These are phyloP conservation scores for Drosophila mojavensis DNA, from an alignment of 1,140 invertebrate species.

Conservation along the genomic window DNA sequence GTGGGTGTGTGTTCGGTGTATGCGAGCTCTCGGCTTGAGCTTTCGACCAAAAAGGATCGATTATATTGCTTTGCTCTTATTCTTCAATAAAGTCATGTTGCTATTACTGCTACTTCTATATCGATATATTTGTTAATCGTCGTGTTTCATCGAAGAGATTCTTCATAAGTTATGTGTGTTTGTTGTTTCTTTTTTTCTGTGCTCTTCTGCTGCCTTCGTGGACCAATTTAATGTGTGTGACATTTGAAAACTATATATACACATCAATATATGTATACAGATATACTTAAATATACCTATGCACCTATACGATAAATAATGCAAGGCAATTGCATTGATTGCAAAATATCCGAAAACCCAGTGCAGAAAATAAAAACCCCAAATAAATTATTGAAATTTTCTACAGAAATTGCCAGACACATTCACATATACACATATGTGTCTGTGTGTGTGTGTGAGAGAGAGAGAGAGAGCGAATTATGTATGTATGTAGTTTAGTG, in stretches of 20 bases:
- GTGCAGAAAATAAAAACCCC: slow-evolving; percentile 15
- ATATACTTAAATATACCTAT: no score
- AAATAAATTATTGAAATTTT: background rate
- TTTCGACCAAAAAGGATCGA: background rate
- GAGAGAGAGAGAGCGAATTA: no score
- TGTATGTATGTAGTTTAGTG: background rate
- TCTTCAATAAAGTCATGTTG: background rate
- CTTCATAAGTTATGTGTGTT: background rate
- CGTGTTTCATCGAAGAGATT: slow-evolving; percentile 1
- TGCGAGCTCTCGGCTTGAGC: background rate
- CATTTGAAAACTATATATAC: slow-evolving; percentile 7
- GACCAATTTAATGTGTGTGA: slow-evolving; percentile 7
- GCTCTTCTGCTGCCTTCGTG: slow-evolving; percentile 5
- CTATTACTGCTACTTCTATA: background rate
- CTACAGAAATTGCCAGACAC: no score
- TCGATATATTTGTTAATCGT: slow-evolving; percentile 5
- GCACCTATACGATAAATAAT: background rate
- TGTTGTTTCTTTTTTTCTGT: background rate
- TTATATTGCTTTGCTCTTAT: background rate
- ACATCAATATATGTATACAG: no score
- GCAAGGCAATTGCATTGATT: slow-evolving; percentile 10
- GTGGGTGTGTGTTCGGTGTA: background rate
- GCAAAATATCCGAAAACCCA: slow-evolving; percentile 19
- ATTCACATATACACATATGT: no score
- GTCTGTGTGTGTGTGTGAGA: no score